Percentiles rank a stretch among this genome's conserved stretches.
Conservation (phyloP, 2,888 invertebrate genomes). For the Chrysodeixis includens region DNA sequence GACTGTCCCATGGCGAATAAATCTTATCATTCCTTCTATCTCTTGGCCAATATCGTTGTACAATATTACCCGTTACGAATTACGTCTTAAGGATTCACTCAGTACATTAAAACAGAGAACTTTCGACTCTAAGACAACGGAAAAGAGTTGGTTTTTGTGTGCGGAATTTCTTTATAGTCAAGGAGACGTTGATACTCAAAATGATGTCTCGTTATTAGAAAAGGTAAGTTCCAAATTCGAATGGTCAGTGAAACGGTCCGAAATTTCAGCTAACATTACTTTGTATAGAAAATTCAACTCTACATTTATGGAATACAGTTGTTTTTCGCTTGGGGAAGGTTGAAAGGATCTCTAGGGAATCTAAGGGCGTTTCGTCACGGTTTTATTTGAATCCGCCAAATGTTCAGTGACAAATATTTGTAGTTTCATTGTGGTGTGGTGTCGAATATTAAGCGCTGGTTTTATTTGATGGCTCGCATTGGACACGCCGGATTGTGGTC, state of each 20-base stretch:
- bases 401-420: constrained; percentile 87
- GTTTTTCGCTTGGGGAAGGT: constrained; percentile 55
- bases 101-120: constrained; percentile 53
- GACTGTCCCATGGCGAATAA: constrained; percentile 81
- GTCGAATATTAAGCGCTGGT: constrained; percentile 84
- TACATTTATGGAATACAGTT: constrained; percentile 48
- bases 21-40: constrained; percentile 82
- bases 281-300: constrained; percentile 30
- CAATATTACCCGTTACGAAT: constrained; percentile 87
- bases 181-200: constrained; percentile 50
- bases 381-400: constrained; percentile 86
- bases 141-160: background rate
- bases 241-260: constrained; percentile 43
- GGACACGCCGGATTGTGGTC: constrained; percentile 74
- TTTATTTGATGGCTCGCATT: constrained; percentile 79
- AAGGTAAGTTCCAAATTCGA: constrained; percentile 56
- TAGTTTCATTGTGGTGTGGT: constrained; percentile 86
- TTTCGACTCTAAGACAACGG: constrained; percentile 37
- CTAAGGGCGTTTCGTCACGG: constrained; percentile 84
- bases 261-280: background rate
- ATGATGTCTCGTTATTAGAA: constrained; percentile 54
- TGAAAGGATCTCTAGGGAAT: constrained; percentile 86
- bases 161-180: constrained; percentile 15
- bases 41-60: constrained; percentile 84
- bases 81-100: constrained; percentile 76